phyloP scores from a whole-genome alignment of 2,113 vertebrate genomes.

The Capreolus pygargus region DNA sequence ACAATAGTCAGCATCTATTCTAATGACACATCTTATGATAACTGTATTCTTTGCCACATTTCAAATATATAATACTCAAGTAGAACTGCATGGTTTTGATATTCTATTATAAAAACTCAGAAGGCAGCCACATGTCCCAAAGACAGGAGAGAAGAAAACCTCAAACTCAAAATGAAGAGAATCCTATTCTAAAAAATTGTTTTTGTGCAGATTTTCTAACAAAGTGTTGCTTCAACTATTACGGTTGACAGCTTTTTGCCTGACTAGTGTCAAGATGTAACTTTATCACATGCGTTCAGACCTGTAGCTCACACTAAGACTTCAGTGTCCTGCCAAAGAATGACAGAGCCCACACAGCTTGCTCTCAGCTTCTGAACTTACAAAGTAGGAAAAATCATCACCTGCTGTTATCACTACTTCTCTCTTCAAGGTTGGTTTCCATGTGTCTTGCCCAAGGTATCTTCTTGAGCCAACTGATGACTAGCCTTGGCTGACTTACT shows the following conservation, averaged over 20 bases:
- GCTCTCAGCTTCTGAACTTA: not conserved
- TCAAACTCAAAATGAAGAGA: constrained; percentile 17
- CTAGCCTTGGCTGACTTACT: not conserved
- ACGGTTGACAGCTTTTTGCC: not conserved
- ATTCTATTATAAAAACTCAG: not conserved
- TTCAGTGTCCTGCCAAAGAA: not conserved
- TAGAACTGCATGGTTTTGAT: not conserved
- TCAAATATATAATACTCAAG: not conserved
- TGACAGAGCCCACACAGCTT: not conserved
- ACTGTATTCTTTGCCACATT: not conserved
- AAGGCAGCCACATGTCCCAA: not conserved
- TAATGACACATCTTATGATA: not conserved
- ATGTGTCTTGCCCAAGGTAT: not conserved
- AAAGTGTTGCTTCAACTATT: not conserved
- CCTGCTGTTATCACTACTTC: not conserved
- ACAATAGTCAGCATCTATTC: not conserved
- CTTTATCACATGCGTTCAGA: not conserved
- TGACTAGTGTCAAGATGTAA: not conserved
- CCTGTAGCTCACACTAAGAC: not conserved
- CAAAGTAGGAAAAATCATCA: not conserved
- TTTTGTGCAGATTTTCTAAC: not conserved
- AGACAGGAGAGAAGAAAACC: not conserved
- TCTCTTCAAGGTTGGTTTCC: not conserved
- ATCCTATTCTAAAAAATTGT: not conserved
- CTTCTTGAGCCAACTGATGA: not conserved